Evolutionary conservation across 2,888 invertebrate species (phyloP).

Genomic region (Acrobasis repandana): DNA sequence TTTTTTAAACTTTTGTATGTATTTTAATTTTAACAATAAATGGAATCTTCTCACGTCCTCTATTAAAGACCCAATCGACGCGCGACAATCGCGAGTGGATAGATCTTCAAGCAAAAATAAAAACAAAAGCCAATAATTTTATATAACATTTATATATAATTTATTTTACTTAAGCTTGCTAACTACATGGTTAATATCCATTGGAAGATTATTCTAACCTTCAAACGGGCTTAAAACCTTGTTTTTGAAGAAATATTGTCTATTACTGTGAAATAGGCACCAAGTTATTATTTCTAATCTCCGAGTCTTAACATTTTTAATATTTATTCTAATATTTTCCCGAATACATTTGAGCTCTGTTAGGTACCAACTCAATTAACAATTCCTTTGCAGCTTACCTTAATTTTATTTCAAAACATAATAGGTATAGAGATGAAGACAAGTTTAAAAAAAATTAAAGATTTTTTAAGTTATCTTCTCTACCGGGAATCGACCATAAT

Average conservation of each 20-base stretch:
- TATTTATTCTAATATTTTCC: constrained; percentile 22
- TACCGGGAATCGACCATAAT: too few species aligned
- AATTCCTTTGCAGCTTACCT: constrained; percentile 10
- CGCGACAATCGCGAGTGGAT: not conserved
- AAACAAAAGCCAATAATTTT: constrained; percentile 12
- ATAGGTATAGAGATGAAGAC: too few species aligned
- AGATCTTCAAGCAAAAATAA: constrained; percentile 7
- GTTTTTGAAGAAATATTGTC: constrained; percentile 29
- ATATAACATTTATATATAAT: constrained; percentile 18
- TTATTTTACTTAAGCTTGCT: constrained; percentile 18
- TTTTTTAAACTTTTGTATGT: too few species aligned
- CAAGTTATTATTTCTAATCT: constrained; percentile 25
- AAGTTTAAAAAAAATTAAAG: too few species aligned
- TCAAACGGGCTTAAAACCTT: constrained; percentile 10
- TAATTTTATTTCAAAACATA: constrained; percentile 11
- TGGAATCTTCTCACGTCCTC: not conserved
- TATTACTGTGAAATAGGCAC: constrained; percentile 32
- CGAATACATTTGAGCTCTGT: constrained; percentile 28
- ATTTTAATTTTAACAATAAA: too few species aligned
- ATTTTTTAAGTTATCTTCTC: too few species aligned
- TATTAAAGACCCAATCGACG: not conserved
- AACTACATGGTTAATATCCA: constrained; percentile 3
- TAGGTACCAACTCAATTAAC: constrained; percentile 2
- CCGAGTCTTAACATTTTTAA: constrained; percentile 19
- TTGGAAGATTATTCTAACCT: constrained; percentile 9